phyloP scores from a whole-genome alignment of 2,888 invertebrate genomes.

The Bursaphelenchus okinawaensis region DNA sequence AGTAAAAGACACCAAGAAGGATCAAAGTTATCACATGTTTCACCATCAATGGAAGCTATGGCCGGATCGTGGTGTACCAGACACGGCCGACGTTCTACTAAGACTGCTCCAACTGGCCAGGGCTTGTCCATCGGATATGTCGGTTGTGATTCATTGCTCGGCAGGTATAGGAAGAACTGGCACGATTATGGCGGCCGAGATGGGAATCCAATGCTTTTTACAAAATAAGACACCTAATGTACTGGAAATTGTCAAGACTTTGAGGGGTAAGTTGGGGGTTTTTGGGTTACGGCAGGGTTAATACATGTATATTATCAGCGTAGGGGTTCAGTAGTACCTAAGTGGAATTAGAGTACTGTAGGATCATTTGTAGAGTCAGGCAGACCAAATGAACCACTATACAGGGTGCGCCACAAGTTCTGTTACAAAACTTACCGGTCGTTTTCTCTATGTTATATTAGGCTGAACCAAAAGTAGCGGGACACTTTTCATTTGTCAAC shows the following conservation, averaged over 20 bases:
- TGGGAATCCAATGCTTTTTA: background rate
- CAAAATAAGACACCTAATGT: background rate
- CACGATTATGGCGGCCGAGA: slow-evolving; percentile 17
- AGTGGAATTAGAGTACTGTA: no score
- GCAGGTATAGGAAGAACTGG: slow-evolving; percentile 39
- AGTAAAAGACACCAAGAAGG: slow-evolving; percentile 1
- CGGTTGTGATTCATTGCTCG: slow-evolving; percentile 38
- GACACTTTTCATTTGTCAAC: no score
- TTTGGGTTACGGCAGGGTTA: background rate
- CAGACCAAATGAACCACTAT: no score
- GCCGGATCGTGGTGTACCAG: slow-evolving; percentile 60
- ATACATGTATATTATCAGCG: background rate
- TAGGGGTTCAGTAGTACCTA: background rate
- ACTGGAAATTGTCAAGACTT: background rate
- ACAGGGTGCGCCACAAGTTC: no score
- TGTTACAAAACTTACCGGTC: no score
- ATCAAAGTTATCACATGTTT: background rate
- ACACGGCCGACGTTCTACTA: slow-evolving; percentile 57
- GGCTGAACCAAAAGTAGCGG: no score
- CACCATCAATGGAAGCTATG: slow-evolving; percentile 59
- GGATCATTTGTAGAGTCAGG: no score
- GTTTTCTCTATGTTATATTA: no score
- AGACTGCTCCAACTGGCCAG: slow-evolving; percentile 55
- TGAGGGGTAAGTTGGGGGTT: slow-evolving; percentile 1
- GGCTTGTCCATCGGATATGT: background rate